phyloP scores from a whole-genome alignment of 2,888 invertebrate genomes.

The Bellardia bayeri region DNA sequence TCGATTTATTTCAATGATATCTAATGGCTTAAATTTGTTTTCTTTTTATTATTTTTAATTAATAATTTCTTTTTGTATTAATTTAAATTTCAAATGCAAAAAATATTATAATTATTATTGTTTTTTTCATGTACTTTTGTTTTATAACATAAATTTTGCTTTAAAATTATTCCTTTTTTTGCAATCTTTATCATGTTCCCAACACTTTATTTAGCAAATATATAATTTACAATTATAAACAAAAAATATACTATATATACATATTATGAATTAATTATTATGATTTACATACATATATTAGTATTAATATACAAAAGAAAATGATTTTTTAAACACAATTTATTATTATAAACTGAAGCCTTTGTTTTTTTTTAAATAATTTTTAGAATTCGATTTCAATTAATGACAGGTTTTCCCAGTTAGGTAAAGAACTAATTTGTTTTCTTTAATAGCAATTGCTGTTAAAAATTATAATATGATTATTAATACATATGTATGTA shows the following conservation, averaged over 20 bases:
- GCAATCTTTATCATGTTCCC: conserved; percentile 58
- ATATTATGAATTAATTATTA: conserved; percentile 64
- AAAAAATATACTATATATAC: conserved; percentile 51
- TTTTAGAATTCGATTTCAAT: neutral
- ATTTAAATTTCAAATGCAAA: conserved; percentile 45
- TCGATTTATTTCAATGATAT: conserved; percentile 85
- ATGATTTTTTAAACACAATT: conserved; percentile 52
- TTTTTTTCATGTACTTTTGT: conserved; percentile 47
- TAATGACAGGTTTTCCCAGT: no score
- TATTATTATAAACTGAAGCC: conserved; percentile 16
- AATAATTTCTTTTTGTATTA: conserved; percentile 50
- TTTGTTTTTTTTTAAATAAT: conserved; percentile 17
- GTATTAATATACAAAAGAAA: conserved; percentile 65
- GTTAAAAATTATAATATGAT: no score
- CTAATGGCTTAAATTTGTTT: conserved; percentile 80
- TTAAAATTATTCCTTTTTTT: conserved; percentile 42
- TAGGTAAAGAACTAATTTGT: no score
- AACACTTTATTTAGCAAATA: conserved; percentile 69
- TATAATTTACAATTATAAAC: conserved; percentile 56
- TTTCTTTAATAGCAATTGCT: no score
- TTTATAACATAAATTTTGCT: conserved; percentile 49
- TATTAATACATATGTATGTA: no score
- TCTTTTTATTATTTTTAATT: conserved; percentile 37
- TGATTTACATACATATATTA: conserved; percentile 32
- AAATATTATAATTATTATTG: conserved; percentile 37